Conservation (phyloP, 2,113 vertebrate species). For the Xiphophorus maculatus region DNA sequence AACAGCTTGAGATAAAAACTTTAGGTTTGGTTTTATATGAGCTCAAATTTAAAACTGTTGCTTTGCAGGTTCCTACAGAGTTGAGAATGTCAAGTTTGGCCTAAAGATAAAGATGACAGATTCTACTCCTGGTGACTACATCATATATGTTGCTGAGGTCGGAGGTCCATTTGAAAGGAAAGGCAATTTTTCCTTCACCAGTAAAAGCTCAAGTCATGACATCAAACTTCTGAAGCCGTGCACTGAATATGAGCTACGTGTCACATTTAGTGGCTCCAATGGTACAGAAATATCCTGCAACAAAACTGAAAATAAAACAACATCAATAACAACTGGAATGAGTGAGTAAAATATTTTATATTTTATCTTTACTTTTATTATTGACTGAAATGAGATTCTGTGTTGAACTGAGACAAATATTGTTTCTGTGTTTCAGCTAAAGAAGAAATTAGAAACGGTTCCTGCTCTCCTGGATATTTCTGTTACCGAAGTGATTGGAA, state of each 20-base stretch:
- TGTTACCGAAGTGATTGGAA: constrained; percentile 24
- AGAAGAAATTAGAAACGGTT: rapidly evolving
- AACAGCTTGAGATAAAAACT: too few relatives aligned
- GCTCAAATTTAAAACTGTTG: neutral
- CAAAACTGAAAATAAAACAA: rapidly evolving
- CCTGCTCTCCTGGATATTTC: neutral
- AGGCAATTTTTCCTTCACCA: rapidly evolving
- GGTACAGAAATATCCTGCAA: rapidly evolving
- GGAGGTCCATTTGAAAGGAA: rapidly evolving
- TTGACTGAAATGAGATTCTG: neutral
- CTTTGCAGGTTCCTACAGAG: constrained; percentile 49
- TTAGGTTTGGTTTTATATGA: neutral
- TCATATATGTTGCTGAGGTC: rapidly evolving
- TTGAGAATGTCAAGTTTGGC: neutral
- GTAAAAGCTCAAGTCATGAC: rapidly evolving
- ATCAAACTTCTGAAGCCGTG: constrained; percentile 59
- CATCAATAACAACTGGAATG: rapidly evolving
- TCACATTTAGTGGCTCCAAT: rapidly evolving
- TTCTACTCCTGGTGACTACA: rapidly evolving
- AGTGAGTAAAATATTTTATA: constrained; percentile 52
- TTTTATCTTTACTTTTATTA: neutral
- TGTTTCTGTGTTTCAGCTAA: constrained; percentile 22
- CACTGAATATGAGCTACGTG: constrained; percentile 6
- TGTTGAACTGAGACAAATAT: neutral
- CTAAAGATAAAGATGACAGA: neutral